Evolutionary conservation across 2,888 invertebrate species (phyloP).

Genomic region (Catocala nupta): DNA sequence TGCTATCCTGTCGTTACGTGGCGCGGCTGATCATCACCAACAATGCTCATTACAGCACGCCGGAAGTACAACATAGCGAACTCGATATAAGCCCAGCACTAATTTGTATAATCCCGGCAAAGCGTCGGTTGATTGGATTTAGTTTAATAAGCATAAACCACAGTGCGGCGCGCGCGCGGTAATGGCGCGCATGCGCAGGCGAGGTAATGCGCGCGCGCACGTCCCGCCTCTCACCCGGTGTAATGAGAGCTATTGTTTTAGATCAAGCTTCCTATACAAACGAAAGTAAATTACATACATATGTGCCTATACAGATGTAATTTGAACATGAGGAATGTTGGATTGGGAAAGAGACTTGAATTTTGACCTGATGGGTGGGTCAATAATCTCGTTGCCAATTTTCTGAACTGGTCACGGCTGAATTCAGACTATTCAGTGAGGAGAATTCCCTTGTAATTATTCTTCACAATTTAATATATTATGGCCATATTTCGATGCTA

Average conservation of each 20-base stretch:
- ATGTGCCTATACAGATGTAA: too few relatives aligned
- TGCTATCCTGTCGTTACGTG: slow-evolving; percentile 14
- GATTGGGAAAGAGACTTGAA: too few relatives aligned
- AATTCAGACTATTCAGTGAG: too few relatives aligned
- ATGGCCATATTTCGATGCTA: too few relatives aligned
- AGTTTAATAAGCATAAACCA: slow-evolving; percentile 82
- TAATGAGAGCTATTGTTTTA: slow-evolving; percentile 13
- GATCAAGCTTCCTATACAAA: slow-evolving; percentile 11
- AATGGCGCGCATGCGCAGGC: slow-evolving; percentile 41
- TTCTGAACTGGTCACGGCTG: too few relatives aligned
- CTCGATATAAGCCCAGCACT: slow-evolving; percentile 36
- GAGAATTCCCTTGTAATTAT: too few relatives aligned
- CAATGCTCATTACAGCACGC: slow-evolving; percentile 17
- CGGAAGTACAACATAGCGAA: slow-evolving; percentile 36
- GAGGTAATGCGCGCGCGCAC: slow-evolving; percentile 15
- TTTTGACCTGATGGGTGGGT: too few relatives aligned
- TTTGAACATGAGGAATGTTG: too few relatives aligned
- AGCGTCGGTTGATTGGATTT: slow-evolving; percentile 74
- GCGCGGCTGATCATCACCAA: slow-evolving; percentile 21
- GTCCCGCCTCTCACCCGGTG: slow-evolving; percentile 8
- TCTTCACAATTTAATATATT: too few relatives aligned
- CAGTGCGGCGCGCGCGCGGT: slow-evolving; percentile 52
- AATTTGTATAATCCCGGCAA: slow-evolving; percentile 48
- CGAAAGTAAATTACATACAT: not conserved
- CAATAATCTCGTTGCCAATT: too few relatives aligned